Evolutionary conservation across 2,113 vertebrate genomes (phyloP), one percentile per base, ranked within the genome.

Genomic region (Halichoeres trimaculatus): DNA sequence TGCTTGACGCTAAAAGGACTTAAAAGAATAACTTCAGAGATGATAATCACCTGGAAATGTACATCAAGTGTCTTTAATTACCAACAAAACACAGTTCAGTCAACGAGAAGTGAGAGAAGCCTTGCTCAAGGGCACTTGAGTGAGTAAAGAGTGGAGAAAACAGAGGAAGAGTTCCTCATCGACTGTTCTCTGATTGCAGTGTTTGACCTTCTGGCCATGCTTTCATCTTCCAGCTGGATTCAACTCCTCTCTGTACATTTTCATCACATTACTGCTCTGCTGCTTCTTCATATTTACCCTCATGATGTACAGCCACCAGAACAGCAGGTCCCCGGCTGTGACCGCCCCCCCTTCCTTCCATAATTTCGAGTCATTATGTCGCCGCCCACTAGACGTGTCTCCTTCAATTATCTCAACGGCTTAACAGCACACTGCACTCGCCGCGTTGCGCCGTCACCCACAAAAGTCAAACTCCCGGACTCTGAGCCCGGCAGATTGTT

Each of bases 361-460:
- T 60, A 58, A 79, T 79, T 73, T 55, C 41, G 51, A 71, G 70
- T 36, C 59, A 80, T 85, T 82, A 78, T 67, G 26, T 76, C 6
- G 45, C 73, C 54, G 70, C 63, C 48, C 81, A 76, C 77, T 57
- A 60, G 70, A 75, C 26, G 69, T 26, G 74, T 79, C 88, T 79
- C 76, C 70, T 82, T 76, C 85, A 81, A 91, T 91, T 85, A 89
- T 84, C 79, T 84, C 24, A 40, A 66, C 62, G 61, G 55, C 72
- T 84, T 54, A 86, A 85, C 68, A 81, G 81, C 58, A 59, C 59
- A 70, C 63, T 63, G 76, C 68, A 1, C 78, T 72, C 35, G 6
- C 73, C 0, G 60, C n/a, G 3, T 38, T 63, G 68, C 23, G 64
- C 70, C 54, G 16, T 74, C 84, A 75, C 73, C 75, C 59, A 11